Evolutionary conservation across 2,113 vertebrate species (phyloP), one percentile per base, ranked within the genome.

Genomic region (Onychostruthus taczanowskii): DNA sequence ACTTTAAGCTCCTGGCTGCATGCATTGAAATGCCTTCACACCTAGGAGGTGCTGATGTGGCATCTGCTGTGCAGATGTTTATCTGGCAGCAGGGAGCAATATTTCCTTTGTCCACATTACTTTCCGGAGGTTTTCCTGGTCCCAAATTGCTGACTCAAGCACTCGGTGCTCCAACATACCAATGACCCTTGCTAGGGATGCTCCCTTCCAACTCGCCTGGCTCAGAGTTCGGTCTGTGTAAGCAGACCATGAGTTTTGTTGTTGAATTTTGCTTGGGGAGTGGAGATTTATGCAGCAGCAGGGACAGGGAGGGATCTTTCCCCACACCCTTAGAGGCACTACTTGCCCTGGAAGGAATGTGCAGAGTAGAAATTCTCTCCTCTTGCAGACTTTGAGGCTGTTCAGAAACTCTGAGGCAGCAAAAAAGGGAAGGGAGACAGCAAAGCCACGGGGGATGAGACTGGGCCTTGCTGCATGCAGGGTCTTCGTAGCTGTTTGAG

Each of bases 11-110:
- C 43, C 33, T 53, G 64, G 46, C 37, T 76, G 31, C 46, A 6
- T 1, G 4, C 31, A 53, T 68, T 39, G 50, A 43, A 82, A 80
- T 80, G 53, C 43, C 43, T 63, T 88, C 72, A 47, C 79, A 89
- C 61, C 68, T 77, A 74, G 79, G 75, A 77, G 76, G 75, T 80
- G 75, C 78, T 86, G 92, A 80, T 63, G 52, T 27, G 47, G 56
- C 63, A 74, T 89, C 68, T 94, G 89, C 84, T 52, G 64, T 89
- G 80, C 93, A 96, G 89, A 94, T 96, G 86, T 92, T 93, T 88
- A 49, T 95, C 52, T 90, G 75, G 39, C 59, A 37, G 72, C 58
- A 33, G 63, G 76, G 76, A 90, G 73, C 52, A 31, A 47, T 81
- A 59, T 77, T 89, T 77, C 74, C 58, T 85, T 50, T 78, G 52